Percentiles rank a stretch among this genome's conserved stretches.
Conservation (phyloP, 2,888 invertebrate genomes). For the Lasioglossum figueresi region DNA sequence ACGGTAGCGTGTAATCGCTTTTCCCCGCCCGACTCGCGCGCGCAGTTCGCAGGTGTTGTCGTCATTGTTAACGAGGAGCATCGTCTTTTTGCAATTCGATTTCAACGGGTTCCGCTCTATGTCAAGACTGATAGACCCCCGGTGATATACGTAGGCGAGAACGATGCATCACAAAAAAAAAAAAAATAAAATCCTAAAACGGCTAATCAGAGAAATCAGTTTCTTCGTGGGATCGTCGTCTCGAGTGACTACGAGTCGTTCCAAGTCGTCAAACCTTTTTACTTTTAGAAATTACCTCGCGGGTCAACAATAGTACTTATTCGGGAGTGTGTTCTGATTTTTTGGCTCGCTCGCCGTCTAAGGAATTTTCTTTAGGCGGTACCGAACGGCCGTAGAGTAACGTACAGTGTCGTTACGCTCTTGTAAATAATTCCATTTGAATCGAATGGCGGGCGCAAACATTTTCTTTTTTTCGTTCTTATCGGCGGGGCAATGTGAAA, state of each 20-base stretch:
- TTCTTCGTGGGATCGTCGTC: not conserved
- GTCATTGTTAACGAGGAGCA: conserved; percentile 12
- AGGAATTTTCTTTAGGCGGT: not conserved
- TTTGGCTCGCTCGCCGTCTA: not conserved
- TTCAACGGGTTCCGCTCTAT: conserved; percentile 58
- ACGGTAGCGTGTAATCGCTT: conserved; percentile 23
- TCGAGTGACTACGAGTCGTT: not conserved
- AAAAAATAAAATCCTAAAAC: not conserved
- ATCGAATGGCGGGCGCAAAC: conserved; percentile 22
- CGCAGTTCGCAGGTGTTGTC: not conserved
- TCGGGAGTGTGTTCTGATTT: conserved; percentile 29
- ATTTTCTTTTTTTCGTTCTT: conserved; percentile 55
- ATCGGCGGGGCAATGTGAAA: conserved; percentile 80
- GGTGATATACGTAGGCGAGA: conserved; percentile 41
- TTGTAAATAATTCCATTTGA: conserved; percentile 56
- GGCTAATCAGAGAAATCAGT: not conserved
- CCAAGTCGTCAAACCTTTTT: conserved; percentile 5
- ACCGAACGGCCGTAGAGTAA: not conserved
- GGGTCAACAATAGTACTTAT: conserved; percentile 37
- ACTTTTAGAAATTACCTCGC: conserved; percentile 4
- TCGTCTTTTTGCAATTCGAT: conserved; percentile 20
- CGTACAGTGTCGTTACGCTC: not conserved
- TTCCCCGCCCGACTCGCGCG: not conserved
- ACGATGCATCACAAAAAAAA: not conserved
- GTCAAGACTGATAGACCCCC: conserved; percentile 74